Conservation (phyloP, 2,113 vertebrate species). For the Festucalex cinctus region DNA sequence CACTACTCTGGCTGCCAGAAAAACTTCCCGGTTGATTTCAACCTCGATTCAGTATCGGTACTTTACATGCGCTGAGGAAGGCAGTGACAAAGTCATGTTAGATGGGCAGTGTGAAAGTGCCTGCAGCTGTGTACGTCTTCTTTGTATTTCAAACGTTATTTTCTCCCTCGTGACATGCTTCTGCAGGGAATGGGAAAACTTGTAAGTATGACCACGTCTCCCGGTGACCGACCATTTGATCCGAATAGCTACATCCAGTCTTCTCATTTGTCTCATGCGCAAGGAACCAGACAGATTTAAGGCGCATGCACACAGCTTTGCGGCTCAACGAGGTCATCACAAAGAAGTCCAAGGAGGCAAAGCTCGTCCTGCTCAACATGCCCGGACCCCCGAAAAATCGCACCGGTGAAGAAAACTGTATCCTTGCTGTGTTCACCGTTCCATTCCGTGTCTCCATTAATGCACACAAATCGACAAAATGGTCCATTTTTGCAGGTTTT, state of each 20-base stretch:
- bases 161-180: slow-evolving; percentile 62
- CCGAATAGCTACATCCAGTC: not conserved
- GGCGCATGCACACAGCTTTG: slow-evolving; percentile 95
- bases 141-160: slow-evolving; percentile 7
- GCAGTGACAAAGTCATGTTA: not conserved
- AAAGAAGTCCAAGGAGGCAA: slow-evolving; percentile 91
- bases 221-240: not conserved
- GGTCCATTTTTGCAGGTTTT: too few relatives aligned
- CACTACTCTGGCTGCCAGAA: not conserved
- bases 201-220: slow-evolving; percentile 79
- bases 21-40: too few relatives aligned
- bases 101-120: not conserved
- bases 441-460: too few relatives aligned
- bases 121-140: not conserved
- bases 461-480: too few relatives aligned
- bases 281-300: slow-evolving; percentile 90
- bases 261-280: not conserved
- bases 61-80: not conserved
- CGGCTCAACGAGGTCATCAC: slow-evolving; percentile 91
- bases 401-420: slow-evolving; percentile 96
- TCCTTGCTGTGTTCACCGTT: slow-evolving; percentile 47
- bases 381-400: slow-evolving; percentile 92
- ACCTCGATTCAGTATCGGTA: not conserved
- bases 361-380: slow-evolving; percentile 96
- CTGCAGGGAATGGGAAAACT: slow-evolving; percentile 93